Evolutionary conservation across 2,797 vertebrate species (phyloP).

Genomic region (Halcyon leucocephala): DNA sequence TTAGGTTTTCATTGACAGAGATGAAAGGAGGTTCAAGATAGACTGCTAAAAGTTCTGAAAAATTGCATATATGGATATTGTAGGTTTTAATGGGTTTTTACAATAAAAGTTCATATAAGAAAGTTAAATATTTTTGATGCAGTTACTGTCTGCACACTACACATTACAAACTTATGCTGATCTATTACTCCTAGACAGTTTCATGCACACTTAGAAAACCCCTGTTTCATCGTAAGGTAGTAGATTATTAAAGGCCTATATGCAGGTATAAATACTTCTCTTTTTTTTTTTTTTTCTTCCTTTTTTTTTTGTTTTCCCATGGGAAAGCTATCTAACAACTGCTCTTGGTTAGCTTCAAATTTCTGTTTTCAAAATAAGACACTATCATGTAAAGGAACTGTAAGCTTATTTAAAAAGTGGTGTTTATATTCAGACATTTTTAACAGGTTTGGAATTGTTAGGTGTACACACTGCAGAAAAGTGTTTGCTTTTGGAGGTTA

Average conservation of each 20-base stretch:
- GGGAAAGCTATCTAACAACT: not conserved
- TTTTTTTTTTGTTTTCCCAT: not conserved
- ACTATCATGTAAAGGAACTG: not conserved
- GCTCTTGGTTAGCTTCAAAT: not conserved
- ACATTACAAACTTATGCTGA: not conserved
- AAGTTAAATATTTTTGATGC: not conserved
- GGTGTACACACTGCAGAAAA: not conserved
- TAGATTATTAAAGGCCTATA: not conserved
- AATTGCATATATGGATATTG: not conserved
- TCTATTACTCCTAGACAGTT: not conserved
- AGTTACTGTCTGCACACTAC: not conserved
- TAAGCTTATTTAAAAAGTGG: not conserved
- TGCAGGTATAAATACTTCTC: not conserved
- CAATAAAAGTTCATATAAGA: not conserved
- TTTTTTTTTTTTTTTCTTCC: not conserved
- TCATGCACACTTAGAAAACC: not conserved
- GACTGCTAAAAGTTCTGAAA: not conserved
- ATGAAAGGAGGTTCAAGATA: not conserved
- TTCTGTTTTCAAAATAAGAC: not conserved
- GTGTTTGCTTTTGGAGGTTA: not conserved
- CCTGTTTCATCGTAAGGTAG: not conserved
- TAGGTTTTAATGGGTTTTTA: not conserved
- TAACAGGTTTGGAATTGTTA: not conserved
- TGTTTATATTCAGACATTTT: not conserved
- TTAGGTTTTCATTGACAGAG: not conserved